A percentile compares a stretch with the other conserved stretches of the same genome.
Evolutionary conservation across 2,888 invertebrate species (phyloP).

Genomic region (Calliphora vomitoria): DNA sequence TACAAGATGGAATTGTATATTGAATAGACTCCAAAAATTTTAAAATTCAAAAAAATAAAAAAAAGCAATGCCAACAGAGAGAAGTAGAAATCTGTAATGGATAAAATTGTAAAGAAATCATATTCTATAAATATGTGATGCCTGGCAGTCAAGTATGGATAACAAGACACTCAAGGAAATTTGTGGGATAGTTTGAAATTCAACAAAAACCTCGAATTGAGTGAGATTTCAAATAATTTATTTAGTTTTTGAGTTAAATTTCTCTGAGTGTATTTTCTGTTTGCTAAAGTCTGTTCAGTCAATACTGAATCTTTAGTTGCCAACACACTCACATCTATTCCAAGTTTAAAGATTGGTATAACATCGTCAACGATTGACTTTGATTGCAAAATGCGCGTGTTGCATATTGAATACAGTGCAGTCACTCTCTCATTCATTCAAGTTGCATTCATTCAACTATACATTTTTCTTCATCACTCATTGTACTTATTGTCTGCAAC

Average conservation of each 20-base stretch:
- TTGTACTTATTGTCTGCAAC: neutral
- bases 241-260: neutral
- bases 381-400: slow-evolving; percentile 70
- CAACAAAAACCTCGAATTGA: neutral
- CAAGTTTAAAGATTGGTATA: slow-evolving; percentile 45
- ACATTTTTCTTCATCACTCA: too few species aligned
- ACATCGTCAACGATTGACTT: slow-evolving; percentile 57
- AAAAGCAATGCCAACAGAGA: neutral
- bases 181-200: neutral
- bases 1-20: slow-evolving; percentile 32
- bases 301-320: neutral
- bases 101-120: slow-evolving; percentile 18
- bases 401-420: slow-evolving; percentile 59
- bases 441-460: neutral
- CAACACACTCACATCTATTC: neutral
- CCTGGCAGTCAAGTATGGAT: neutral
- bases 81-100: slow-evolving; percentile 35
- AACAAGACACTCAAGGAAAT: neutral
- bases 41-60: neutral
- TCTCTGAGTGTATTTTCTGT: slow-evolving; percentile 14
- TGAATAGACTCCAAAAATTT: slow-evolving; percentile 13
- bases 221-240: neutral
- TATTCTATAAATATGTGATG: slow-evolving; percentile 38
- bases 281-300: neutral
- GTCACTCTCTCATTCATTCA: slow-evolving; percentile 40